phyloP scores from a whole-genome alignment of 2,797 vertebrate genomes.

The Mionectes olivaceus region DNA sequence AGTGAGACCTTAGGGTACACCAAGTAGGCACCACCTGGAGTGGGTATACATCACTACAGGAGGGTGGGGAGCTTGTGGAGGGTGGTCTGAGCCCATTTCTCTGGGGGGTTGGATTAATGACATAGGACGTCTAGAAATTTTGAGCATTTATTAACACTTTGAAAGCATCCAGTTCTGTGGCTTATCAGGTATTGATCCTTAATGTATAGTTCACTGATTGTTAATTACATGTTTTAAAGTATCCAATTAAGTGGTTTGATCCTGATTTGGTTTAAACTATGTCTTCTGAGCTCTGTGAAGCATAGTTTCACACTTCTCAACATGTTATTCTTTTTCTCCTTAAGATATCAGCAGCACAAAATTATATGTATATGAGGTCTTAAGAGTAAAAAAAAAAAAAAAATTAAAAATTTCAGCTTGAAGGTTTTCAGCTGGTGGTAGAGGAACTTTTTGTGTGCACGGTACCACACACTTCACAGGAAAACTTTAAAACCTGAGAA shows the following conservation, averaged over 20 bases:
- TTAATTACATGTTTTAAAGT: background rate
- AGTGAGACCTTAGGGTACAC: background rate
- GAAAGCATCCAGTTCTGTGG: background rate
- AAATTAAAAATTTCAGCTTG: background rate
- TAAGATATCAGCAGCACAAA: background rate
- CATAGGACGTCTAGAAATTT: background rate
- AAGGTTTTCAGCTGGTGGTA: background rate
- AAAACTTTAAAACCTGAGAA: background rate
- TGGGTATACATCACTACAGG: accelerated
- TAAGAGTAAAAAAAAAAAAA: background rate
- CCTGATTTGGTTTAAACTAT: background rate
- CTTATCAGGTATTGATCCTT: background rate
- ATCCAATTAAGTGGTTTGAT: background rate
- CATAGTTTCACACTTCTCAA: background rate
- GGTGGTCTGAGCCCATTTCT: background rate
- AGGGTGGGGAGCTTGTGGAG: accelerated
- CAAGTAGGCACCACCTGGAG: background rate
- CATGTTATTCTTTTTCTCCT: background rate
- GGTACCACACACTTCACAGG: background rate
- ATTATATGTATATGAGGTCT: background rate
- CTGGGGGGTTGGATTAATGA: background rate
- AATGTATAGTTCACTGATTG: background rate
- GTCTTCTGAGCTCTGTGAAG: background rate
- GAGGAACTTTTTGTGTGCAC: background rate
- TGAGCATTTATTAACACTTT: background rate